Evolutionary conservation across 1,140 invertebrate genomes (phyloP).

Genomic region (Coenobita brevimanus): DNA sequence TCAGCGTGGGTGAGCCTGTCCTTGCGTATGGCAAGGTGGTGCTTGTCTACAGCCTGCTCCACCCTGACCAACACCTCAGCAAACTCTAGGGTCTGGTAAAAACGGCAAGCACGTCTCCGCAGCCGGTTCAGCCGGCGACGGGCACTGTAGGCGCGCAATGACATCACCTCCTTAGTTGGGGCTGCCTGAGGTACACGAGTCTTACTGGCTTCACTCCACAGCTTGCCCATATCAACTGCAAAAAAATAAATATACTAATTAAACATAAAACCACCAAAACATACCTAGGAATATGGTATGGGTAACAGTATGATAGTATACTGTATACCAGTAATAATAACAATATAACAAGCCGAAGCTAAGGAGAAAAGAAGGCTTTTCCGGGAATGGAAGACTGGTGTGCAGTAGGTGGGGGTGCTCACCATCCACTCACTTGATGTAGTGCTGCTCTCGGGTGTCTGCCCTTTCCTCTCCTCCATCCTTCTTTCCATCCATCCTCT

Average conservation of each 20-base stretch:
- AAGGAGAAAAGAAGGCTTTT: too few species aligned
- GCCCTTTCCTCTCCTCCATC: too few species aligned
- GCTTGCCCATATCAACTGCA: constrained; percentile 52
- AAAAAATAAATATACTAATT: neutral
- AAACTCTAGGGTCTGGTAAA: constrained; percentile 74
- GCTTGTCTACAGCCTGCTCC: constrained; percentile 74
- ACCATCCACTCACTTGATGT: too few species aligned
- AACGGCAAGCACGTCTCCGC: constrained; percentile 72
- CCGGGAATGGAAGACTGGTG: too few species aligned
- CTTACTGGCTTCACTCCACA: constrained; percentile 43
- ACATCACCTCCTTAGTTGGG: constrained; percentile 75
- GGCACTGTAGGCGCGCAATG: constrained; percentile 74
- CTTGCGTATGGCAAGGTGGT: constrained; percentile 73
- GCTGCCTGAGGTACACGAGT: constrained; percentile 69
- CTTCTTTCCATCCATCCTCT: too few species aligned
- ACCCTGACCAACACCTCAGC: constrained; percentile 73
- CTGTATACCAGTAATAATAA: too few species aligned
- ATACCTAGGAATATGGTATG: too few species aligned
- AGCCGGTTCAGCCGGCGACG: constrained; percentile 73
- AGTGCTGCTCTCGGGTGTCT: too few species aligned
- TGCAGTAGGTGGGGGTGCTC: too few species aligned
- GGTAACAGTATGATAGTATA: too few species aligned
- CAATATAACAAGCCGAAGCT: too few species aligned
- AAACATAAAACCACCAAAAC: too few species aligned
- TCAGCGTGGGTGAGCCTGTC: constrained; percentile 74